Base-by-base conservation (phyloP, 1,140 invertebrate species). In the Ostrea edulis region DNA sequence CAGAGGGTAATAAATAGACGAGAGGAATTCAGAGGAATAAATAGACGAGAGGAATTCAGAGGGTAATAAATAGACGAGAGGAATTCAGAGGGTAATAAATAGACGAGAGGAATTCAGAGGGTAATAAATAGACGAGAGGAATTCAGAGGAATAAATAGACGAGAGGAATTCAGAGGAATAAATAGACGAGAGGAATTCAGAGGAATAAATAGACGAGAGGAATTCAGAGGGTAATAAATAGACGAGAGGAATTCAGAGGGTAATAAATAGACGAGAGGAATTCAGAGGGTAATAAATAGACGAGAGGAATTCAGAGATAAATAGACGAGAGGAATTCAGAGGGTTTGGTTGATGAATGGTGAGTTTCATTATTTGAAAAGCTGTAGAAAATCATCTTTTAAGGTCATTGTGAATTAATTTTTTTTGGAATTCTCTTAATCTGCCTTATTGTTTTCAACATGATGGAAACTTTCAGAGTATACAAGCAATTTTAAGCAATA, bases 341-440 rank as follows among this genome's bases (percentile, higher is more conserved):
- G 58, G 29, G 8, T 1, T 77, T 77, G 25, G 29, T 77, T 77
- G 68, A 25, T 77, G 68, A 77, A 77, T 77, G 68, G 68, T 77
- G 29, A 77, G 68, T 77, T 77, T 77, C 68, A 77, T 29, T 77
- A 77, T 77, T 77, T 77, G 22, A 25, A 77, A 77, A 77, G 68
- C 25, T 77, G 25, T 77, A 77, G 29, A 77, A 77, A 77, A 29
- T 25, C 35, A 29, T 77, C 25, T 25, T 77, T 77, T 22, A 2
- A 77, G 25, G 68, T 14, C 68, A 29, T 77, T 77, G 68, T 77
- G 68, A 77, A 77, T 77, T 77, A 77, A 44, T 25, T 29, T 11
- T 77, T 77, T 77, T 44, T n/a, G n/a, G 5, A 77, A 77, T 77
- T 14, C 35, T 35, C 68, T 35, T 77, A 77, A 77, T 77, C 25